A percentile compares a stretch with the other conserved stretches of the same genome.
Evolutionary conservation across 2,888 invertebrate species (phyloP).

Genomic region (Sinopyrophorus schimmeli): DNA sequence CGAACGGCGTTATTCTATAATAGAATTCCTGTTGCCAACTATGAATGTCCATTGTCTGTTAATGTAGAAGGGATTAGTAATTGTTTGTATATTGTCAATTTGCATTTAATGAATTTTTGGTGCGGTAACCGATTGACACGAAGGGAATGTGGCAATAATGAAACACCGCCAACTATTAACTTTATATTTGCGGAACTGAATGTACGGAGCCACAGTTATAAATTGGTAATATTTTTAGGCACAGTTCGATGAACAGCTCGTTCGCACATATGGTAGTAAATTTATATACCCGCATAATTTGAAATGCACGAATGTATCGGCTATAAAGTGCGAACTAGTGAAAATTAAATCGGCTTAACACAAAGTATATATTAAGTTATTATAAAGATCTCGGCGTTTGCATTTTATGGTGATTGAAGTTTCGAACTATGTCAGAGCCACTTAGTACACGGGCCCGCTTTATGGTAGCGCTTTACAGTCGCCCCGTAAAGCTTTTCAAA

Average conservation of each 20-base stretch:
- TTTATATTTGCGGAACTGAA: too few species aligned
- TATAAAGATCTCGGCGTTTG: too few species aligned
- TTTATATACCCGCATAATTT: slow-evolving; percentile 21
- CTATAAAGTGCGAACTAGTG: slow-evolving; percentile 18
- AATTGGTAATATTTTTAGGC: too few species aligned
- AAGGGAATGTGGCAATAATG: too few species aligned
- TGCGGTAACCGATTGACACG: not conserved
- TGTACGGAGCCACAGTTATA: too few species aligned
- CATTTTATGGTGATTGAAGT: slow-evolving; percentile 54
- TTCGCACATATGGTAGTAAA: slow-evolving; percentile 13
- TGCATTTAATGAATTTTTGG: slow-evolving; percentile 51
- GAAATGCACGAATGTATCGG: slow-evolving; percentile 19
- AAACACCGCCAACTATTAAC: too few species aligned
- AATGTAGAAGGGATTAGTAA: slow-evolving; percentile 53
- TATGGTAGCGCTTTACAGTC: slow-evolving; percentile 52
- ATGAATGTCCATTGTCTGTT: slow-evolving; percentile 54
- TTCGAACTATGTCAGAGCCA: slow-evolving; percentile 51
- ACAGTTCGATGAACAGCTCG: too few species aligned
- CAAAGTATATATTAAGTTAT: slow-evolving; percentile 46
- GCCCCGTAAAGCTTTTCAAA: slow-evolving; percentile 52
- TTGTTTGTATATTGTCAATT: slow-evolving; percentile 57
- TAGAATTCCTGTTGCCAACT: slow-evolving; percentile 55
- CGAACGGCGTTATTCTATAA: slow-evolving; percentile 49
- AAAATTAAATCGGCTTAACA: slow-evolving; percentile 21
- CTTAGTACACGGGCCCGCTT: slow-evolving; percentile 51